Percentiles rank a stretch among this genome's conserved stretches.
These are phyloP conservation scores for Carabus problematicus DNA, from an alignment of 2,888 invertebrate genomes.

Conservation along the genomic window DNA sequence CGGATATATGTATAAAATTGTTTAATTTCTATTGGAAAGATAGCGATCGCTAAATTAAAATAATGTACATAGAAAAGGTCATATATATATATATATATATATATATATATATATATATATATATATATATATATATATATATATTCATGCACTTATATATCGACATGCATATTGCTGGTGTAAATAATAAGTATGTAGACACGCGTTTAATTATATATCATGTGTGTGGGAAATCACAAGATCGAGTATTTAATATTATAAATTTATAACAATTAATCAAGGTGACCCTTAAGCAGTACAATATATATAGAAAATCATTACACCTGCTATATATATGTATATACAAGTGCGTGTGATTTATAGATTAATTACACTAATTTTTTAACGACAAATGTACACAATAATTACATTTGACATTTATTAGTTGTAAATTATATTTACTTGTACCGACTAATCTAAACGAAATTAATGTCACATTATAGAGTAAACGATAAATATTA, in stretches of 20 bases:
- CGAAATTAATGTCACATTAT: no score
- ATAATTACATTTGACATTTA: conserved; percentile 29
- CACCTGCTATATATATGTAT: conserved; percentile 23
- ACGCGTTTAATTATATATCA: conserved; percentile 15
- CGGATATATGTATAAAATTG: no score
- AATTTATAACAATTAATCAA: conserved; percentile 31
- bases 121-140: no score
- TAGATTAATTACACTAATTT: conserved; percentile 30
- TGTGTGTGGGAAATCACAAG: conserved; percentile 9
- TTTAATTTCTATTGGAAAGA: no score
- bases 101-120: no score
- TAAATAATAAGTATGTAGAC: conserved; percentile 9
- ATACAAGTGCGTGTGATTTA: conserved; percentile 27
- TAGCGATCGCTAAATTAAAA: no score
- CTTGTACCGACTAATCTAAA: no score
- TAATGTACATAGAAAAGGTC: no score
- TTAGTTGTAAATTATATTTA: conserved; percentile 18
- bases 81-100: no score
- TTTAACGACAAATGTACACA: conserved; percentile 16
- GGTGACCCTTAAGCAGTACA: conserved; percentile 21
- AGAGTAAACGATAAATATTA: no score
- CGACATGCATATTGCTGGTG: no score
- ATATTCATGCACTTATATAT: no score
- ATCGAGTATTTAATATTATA: conserved; percentile 20
- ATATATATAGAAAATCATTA: not conserved